Conservation (phyloP, 2,888 invertebrate genomes). For the Tenthredo amoena region DNA sequence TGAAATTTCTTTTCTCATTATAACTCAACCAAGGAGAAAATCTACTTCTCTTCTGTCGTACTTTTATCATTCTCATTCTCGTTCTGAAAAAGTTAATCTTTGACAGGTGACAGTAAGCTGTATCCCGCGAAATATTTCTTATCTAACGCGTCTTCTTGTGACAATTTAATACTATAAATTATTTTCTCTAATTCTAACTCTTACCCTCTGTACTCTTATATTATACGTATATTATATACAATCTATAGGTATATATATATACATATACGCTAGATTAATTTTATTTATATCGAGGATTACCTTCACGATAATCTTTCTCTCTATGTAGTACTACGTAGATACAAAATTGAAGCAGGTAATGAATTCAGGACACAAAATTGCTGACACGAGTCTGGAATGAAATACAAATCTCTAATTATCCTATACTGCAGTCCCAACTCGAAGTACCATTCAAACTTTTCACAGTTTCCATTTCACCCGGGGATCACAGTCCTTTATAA, state of each 20-base stretch:
- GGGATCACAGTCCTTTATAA: constrained; percentile 10
- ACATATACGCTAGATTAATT: too few relatives aligned
- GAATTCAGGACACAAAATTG: background rate
- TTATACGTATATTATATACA: background rate
- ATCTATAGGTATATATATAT: too few relatives aligned
- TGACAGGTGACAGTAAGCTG: constrained; percentile 52
- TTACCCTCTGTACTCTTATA: background rate
- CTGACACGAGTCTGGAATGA: constrained; percentile 15
- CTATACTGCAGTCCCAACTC: constrained; percentile 8
- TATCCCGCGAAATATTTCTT: constrained; percentile 20
- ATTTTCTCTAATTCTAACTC: background rate
- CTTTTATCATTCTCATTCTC: constrained; percentile 70
- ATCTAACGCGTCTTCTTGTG: background rate
- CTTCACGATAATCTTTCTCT: background rate
- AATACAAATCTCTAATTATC: constrained; percentile 37
- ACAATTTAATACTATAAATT: constrained; percentile 15
- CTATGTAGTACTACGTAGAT: background rate
- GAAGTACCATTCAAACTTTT: constrained; percentile 40
- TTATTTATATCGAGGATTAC: background rate
- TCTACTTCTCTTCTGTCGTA: constrained; percentile 70
- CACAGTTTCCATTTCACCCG: background rate
- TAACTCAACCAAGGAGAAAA: constrained; percentile 75
- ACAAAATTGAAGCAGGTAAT: background rate
- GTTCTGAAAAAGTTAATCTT: constrained; percentile 46
- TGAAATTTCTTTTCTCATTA: constrained; percentile 78